Percentiles rank a stretch among this genome's conserved stretches.
These are phyloP conservation scores for Cylas formicarius DNA, from an alignment of 1,140 invertebrate genomes.

Conservation along the genomic window DNA sequence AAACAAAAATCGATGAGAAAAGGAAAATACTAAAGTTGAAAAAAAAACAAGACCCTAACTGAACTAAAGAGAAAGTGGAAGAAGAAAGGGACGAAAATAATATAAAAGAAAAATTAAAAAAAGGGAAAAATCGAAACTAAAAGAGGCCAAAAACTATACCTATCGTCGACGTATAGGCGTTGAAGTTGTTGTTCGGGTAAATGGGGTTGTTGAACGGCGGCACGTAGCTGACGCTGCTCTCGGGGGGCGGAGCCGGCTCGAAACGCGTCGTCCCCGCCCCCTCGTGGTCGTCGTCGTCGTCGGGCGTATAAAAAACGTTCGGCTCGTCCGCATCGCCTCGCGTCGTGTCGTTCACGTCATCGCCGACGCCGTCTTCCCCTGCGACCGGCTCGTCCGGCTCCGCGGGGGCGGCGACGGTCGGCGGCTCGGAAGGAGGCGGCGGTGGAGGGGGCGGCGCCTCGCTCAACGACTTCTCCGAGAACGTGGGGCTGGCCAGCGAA, in stretches of 20 bases:
- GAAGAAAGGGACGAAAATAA: too few relatives aligned
- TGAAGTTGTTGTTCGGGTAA: constrained; percentile 39
- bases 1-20: too few relatives aligned
- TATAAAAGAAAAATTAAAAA: neutral
- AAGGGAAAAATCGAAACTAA: too few relatives aligned
- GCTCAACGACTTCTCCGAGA: constrained; percentile 8
- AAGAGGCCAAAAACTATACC: constrained; percentile 38
- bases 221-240: constrained; percentile 34
- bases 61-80: too few relatives aligned
- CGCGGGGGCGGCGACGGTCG: neutral
- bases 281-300: constrained; percentile 32
- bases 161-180: constrained; percentile 36
- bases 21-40: neutral
- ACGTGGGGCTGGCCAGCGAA: too few relatives aligned
- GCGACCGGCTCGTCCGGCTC: neutral
- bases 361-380: neutral
- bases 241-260: constrained; percentile 13
- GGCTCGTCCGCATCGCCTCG: constrained; percentile 10
- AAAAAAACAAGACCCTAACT: too few relatives aligned
- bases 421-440: constrained; percentile 5
- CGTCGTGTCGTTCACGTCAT: neutral
- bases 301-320: constrained; percentile 37
- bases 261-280: neutral
- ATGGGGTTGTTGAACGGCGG: constrained; percentile 42
- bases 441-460: neutral